Percentiles rank a stretch among this genome's conserved stretches.
Conservation (phyloP, 2,113 vertebrate species). For the human (Homo sapiens) region DNA sequence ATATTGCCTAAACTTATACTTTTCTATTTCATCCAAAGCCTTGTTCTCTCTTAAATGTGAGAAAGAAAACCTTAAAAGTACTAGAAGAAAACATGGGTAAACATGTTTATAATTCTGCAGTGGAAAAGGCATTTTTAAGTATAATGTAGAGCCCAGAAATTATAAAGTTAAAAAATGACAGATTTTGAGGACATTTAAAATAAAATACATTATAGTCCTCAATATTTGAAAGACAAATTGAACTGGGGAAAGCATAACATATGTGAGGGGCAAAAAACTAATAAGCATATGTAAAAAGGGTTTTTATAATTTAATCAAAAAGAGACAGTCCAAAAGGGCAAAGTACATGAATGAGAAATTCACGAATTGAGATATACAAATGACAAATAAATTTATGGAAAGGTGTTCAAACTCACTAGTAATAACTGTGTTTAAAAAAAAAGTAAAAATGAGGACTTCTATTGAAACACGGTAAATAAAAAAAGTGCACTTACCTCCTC, state of each 20-base stretch:
- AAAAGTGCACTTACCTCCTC: neutral
- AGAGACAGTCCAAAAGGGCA: neutral
- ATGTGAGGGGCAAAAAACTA: neutral
- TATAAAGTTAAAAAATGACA: neutral
- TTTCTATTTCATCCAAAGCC: neutral
- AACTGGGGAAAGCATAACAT: neutral
- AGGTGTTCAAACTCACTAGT: neutral
- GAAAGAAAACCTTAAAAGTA: conserved; percentile 35
- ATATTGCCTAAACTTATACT: neutral
- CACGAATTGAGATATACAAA: neutral
- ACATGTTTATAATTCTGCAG: neutral
- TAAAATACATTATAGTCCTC: neutral
- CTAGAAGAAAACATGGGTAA: conserved; percentile 32
- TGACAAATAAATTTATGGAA: neutral
- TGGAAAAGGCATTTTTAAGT: conserved; percentile 10
- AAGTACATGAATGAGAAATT: neutral
- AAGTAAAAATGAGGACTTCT: neutral
- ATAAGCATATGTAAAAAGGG: neutral
- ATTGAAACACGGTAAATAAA: neutral
- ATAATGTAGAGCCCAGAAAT: neutral
- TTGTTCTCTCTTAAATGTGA: neutral
- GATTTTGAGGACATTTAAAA: neutral
- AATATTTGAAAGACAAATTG: neutral
- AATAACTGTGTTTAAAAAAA: neutral
- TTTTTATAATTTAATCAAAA: neutral